Evolutionary conservation across 2,113 vertebrate species (phyloP).

Genomic region (Parus major): DNA sequence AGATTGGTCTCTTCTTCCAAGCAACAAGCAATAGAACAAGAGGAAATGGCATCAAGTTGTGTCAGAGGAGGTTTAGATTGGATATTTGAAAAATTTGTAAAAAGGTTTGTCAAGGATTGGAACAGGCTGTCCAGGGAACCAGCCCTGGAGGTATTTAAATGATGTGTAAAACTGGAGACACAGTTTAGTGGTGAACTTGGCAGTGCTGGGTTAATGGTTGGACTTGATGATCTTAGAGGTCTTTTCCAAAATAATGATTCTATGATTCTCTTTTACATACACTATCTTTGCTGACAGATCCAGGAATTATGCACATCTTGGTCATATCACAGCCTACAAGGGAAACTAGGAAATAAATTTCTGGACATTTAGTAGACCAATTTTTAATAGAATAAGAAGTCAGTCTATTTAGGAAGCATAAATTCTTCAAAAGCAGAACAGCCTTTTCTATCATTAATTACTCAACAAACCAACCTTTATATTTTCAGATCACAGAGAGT

Average conservation of each 20-base stretch:
- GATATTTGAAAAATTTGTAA: neutral
- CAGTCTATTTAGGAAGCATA: neutral
- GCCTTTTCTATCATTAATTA: neutral
- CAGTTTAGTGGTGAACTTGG: neutral
- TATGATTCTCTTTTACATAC: neutral
- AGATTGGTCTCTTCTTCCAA: neutral
- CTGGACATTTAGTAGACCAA: neutral
- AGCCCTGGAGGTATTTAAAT: neutral
- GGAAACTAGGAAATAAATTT: neutral
- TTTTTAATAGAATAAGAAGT: neutral
- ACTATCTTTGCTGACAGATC: neutral
- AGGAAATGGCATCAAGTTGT: neutral
- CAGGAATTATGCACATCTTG: neutral
- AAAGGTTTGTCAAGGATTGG: neutral
- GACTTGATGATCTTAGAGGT: neutral
- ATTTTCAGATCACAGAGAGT: constrained; percentile 8
- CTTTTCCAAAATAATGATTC: neutral
- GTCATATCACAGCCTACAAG: neutral
- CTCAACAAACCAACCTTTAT: neutral
- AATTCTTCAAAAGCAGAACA: neutral
- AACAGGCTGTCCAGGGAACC: neutral
- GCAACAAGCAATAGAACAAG: neutral
- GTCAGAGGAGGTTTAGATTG: neutral
- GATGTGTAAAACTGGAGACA: neutral
- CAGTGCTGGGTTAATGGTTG: neutral